These are phyloP conservation scores for Drosophila helvetica DNA, from an alignment of 2,888 invertebrate species.

Conservation along the genomic window DNA sequence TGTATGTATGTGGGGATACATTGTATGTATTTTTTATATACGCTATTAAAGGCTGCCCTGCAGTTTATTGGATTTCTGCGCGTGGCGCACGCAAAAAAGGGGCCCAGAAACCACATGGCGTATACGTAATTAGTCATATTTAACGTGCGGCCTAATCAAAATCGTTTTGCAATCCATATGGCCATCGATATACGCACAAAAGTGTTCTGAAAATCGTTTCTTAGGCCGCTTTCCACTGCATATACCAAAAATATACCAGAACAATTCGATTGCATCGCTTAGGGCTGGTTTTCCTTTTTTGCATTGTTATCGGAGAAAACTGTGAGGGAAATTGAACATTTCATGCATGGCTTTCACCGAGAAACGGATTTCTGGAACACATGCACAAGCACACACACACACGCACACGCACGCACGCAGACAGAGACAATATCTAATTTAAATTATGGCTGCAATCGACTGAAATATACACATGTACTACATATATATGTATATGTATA, in stretches of 20 bases:
- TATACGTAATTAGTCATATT: constrained; percentile 60
- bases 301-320: background rate
- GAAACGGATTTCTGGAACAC: background rate
- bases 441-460: constrained; percentile 37
- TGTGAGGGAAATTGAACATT: background rate
- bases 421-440: constrained; percentile 15
- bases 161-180: constrained; percentile 5
- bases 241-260: background rate
- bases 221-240: background rate
- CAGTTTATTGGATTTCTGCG: constrained; percentile 43
- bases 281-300: background rate
- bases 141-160: constrained; percentile 29
- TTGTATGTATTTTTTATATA: constrained; percentile 26
- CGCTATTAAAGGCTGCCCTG: constrained; percentile 8
- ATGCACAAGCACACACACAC: background rate
- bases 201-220: background rate
- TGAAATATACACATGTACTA: constrained; percentile 28
- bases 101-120: constrained; percentile 47
- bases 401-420: background rate
- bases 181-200: background rate
- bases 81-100: background rate
- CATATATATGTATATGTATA: background rate
- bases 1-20: constrained; percentile 13
- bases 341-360: background rate
- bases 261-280: background rate